These are phyloP conservation scores for Sciurus vulgaris DNA, from an alignment of 2,797 vertebrate species.

Conservation along the genomic window DNA sequence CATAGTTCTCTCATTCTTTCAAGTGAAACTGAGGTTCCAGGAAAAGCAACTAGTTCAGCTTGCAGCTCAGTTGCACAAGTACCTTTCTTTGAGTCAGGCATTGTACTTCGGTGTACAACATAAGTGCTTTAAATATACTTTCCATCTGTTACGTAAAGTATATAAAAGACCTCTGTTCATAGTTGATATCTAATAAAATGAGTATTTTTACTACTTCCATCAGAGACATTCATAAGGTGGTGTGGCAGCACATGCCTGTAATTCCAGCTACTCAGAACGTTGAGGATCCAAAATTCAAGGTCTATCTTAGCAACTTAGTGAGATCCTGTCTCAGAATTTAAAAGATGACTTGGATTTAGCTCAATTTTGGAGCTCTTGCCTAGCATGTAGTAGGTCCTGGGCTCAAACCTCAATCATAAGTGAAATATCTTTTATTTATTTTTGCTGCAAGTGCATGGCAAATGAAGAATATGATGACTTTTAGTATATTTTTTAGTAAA, in stretches of 20 bases:
- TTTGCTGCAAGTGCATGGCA: constrained; percentile 22
- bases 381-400: no score
- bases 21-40: constrained; percentile 48
- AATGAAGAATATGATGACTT: constrained; percentile 4
- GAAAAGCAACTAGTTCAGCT: constrained; percentile 46
- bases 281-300: neutral
- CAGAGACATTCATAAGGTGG: neutral
- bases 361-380: no score
- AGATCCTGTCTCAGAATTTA: neutral
- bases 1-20: constrained; percentile 55
- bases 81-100: constrained; percentile 33
- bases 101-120: neutral
- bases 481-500: neutral
- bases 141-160: neutral
- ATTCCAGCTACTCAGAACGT: neutral
- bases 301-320: neutral
- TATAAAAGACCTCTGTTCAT: constrained; percentile 15
- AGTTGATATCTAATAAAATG: constrained; percentile 49
- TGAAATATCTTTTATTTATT: constrained; percentile 4
- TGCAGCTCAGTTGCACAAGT: constrained; percentile 25
- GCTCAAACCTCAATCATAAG: neutral
- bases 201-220: constrained; percentile 43
- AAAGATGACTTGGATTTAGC: neutral
- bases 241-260: neutral
- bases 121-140: constrained; percentile 28